Base-by-base conservation (phyloP, 2,888 invertebrate genomes). In the Desoria tigrina region DNA sequence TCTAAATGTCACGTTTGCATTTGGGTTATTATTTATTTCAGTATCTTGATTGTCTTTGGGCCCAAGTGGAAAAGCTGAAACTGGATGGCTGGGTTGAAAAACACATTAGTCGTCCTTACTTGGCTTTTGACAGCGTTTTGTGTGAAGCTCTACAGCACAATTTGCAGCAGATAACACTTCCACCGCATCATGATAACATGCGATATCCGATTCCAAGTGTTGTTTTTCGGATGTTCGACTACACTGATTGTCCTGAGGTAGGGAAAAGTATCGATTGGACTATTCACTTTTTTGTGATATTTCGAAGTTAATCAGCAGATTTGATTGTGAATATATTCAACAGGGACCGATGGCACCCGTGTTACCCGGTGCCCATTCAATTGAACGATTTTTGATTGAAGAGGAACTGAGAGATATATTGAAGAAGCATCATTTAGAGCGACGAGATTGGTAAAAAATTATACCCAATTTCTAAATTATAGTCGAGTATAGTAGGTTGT, bases 11-110 rank as follows among this genome's bases (percentile, higher is more conserved):
- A 39, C 54, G 42, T 56, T 56, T 55, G 42, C 66, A 73, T 58
- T n/a, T n/a, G n/a, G n/a, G n/a, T n/a, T n/a, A n/a, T n/a, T n/a
- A n/a, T n/a, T n/a, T n/a, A n/a, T n/a, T n/a, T 42, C 77, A 85
- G 84, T 98, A 98, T 80, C 82, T 99, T 69, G 98, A 99, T 79
- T 96, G 96, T 78, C 84, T 99, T 14, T 98, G 97, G 95, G 90
- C 94, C 7, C 94, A 94, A 81, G 88, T 95, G 55, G 87, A 90
- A 72, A 95, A 96, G 79, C 81, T 99, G 49, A 86, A 91, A 32
- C 89, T 90, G 78, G 95, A 96, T 77, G 94, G 94, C 80, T 99
- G 98, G 98, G 89, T 91, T 28, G 97, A 98, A 79, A 94, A 94
- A 79, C 95, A 96, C 80, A 95, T 98, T 77, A 88, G 90, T 0